Evolutionary conservation across 2,113 vertebrate genomes (phyloP).

Genomic region (Ammospiza nelsoni): DNA sequence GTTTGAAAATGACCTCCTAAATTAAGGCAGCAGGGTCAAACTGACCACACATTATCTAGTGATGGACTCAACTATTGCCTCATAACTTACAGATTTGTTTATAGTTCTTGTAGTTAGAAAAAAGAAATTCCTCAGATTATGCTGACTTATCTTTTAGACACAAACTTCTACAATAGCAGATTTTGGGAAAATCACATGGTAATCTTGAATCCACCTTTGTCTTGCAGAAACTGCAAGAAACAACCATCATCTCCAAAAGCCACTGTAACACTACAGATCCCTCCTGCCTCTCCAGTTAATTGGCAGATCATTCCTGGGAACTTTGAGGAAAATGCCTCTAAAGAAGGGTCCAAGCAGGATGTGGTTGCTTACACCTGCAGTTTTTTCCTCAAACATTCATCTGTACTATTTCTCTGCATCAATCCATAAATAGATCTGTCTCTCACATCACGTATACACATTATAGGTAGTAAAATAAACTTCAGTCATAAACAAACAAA

Average conservation of each 20-base stretch:
- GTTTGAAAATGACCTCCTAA: conserved; percentile 45
- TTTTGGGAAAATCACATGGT: neutral
- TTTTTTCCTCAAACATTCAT: neutral
- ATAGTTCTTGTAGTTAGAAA: conserved; percentile 53
- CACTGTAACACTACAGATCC: neutral
- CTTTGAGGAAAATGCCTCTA: neutral
- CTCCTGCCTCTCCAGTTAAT: neutral
- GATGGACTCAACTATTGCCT: conserved; percentile 49
- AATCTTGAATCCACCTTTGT: neutral
- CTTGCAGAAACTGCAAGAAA: neutral
- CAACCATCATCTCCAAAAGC: neutral
- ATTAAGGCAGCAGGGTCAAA: conserved; percentile 52
- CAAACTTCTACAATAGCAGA: neutral
- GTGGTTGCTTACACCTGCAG: neutral
- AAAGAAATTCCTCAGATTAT: conserved; percentile 34
- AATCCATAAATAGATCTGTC: neutral
- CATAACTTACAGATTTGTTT: conserved; percentile 52
- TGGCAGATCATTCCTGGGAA: neutral
- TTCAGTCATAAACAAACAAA: neutral
- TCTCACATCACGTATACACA: neutral
- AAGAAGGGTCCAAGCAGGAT: neutral
- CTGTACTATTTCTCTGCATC: neutral
- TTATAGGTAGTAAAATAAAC: neutral
- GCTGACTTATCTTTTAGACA: conserved; percentile 35
- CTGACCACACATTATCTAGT: conserved; percentile 49